Percentiles rank a stretch among this genome's conserved stretches.
phyloP scores from a whole-genome alignment of 2,113 vertebrate genomes.

The Nanorana parkeri region DNA sequence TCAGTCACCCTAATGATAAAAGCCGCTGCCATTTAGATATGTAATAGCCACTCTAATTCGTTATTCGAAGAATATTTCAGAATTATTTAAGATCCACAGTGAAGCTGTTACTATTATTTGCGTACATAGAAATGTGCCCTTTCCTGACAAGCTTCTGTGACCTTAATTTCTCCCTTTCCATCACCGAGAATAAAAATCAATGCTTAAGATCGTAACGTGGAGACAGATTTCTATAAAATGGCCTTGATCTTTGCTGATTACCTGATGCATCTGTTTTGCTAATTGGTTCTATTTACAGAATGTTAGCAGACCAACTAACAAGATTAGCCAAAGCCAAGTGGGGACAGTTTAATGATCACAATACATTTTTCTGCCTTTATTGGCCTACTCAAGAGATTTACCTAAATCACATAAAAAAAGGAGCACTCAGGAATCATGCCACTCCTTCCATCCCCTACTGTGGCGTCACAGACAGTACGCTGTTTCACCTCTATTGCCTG shows the following conservation, averaged over 20 bases:
- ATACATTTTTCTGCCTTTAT: not conserved
- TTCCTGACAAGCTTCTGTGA: not conserved
- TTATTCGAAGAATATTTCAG: not conserved
- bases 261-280: constrained; percentile 29
- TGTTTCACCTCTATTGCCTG: no score
- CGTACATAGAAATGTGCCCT: not conserved
- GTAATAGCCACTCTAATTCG: not conserved
- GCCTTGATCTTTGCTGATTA: constrained; percentile 12
- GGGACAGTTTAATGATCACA: constrained; percentile 17
- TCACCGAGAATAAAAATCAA: constrained; percentile 42
- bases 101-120: not conserved
- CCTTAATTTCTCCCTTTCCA: constrained; percentile 12
- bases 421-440: not conserved
- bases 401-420: not conserved
- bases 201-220: constrained; percentile 12
- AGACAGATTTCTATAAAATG: not conserved
- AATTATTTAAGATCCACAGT: not conserved
- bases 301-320: constrained; percentile 16
- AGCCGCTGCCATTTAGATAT: not conserved
- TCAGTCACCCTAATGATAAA: not conserved
- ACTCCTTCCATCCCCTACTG: no score
- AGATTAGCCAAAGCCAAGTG: constrained; percentile 27
- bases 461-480: no score
- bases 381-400: not conserved
- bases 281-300: constrained; percentile 46